These are phyloP conservation scores for Lepidotrigona ventralis DNA, from an alignment of 1,140 invertebrate species.

Conservation along the genomic window DNA sequence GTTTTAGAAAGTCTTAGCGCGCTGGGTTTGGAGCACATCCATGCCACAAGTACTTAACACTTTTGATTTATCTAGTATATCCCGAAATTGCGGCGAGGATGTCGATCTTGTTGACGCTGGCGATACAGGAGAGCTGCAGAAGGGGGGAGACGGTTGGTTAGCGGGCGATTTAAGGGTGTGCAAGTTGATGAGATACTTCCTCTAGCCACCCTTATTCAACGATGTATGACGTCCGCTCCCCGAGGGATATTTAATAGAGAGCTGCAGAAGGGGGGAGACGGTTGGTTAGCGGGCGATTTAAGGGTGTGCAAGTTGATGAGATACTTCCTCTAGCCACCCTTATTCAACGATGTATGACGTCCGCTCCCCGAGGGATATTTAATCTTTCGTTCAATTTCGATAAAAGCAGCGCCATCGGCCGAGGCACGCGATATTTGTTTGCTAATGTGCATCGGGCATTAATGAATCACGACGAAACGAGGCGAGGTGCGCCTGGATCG, in stretches of 20 bases:
- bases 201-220: no score
- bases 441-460: constrained; percentile 39
- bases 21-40: no score
- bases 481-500: neutral
- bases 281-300: constrained; percentile 18
- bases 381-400: constrained; percentile 55
- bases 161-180: constrained; percentile 16
- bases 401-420: constrained; percentile 34
- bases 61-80: neutral
- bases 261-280: neutral
- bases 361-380: constrained; percentile 36
- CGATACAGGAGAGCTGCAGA: neutral
- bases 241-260: constrained; percentile 46
- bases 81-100: neutral
- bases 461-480: constrained; percentile 33
- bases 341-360: neutral
- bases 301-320: constrained; percentile 19
- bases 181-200: constrained; percentile 23
- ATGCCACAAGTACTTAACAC: neutral
- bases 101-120: constrained; percentile 7
- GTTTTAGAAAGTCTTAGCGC: no score
- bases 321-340: neutral
- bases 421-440: constrained; percentile 37
- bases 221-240: constrained; percentile 15
- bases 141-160: neutral